Evolutionary conservation across 1,140 invertebrate genomes (phyloP).

Genomic region (Sycophila sp.): DNA sequence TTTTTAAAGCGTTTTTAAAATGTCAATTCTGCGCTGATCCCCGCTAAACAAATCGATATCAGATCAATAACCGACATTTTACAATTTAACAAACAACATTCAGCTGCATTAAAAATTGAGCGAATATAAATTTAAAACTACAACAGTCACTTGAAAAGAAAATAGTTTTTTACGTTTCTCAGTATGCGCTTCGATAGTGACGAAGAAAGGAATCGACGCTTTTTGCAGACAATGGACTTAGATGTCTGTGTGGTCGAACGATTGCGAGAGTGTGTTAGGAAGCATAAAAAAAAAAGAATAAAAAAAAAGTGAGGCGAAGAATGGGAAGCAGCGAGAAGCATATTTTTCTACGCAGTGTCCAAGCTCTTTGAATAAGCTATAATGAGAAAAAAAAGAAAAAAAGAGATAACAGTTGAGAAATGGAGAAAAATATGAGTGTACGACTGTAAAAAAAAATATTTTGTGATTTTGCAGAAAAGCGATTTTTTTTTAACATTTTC

Average conservation of each 20-base stretch:
- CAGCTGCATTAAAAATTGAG: too few species aligned
- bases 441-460: background rate
- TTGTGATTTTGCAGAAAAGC: too few species aligned
- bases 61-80: too few species aligned
- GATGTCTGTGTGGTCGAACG: background rate
- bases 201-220: background rate
- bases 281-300: background rate
- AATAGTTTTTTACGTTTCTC: background rate
- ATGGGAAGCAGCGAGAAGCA: conserved; percentile 42
- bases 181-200: background rate
- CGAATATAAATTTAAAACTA: too few species aligned
- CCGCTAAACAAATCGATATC: too few species aligned
- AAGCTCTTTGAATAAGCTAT: conserved; percentile 22
- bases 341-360: conserved; percentile 60
- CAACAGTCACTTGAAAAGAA: too few species aligned
- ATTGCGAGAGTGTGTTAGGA: background rate
- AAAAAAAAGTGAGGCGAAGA: conserved; percentile 21
- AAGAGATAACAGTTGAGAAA: background rate
- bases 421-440: background rate
- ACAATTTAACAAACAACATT: too few species aligned
- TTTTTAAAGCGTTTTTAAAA: too few species aligned
- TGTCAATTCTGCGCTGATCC: too few species aligned
- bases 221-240: conserved; percentile 18
- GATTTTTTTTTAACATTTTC: background rate
- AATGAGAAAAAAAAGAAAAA: conserved; percentile 28